These are phyloP conservation scores for Galleria mellonella DNA, from an alignment of 1,140 invertebrate genomes.

Conservation along the genomic window DNA sequence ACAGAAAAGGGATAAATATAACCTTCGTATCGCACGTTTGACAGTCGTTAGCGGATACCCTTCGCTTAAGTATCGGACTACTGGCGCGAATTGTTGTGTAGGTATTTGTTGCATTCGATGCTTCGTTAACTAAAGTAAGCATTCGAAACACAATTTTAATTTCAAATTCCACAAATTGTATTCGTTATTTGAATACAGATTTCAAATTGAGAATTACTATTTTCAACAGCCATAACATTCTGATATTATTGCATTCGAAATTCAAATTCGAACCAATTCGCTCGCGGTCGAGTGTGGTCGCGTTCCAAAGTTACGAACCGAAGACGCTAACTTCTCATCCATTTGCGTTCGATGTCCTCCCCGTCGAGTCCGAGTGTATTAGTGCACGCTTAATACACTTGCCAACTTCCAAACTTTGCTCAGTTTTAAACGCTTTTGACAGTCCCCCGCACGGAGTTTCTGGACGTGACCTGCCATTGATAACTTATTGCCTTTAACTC, in stretches of 20 bases:
- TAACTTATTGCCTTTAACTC: constrained; percentile 11
- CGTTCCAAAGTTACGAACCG: not conserved
- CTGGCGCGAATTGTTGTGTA: too few species aligned
- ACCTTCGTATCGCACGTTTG: too few species aligned
- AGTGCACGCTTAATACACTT: constrained; percentile 35
- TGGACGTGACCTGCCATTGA: constrained; percentile 27
- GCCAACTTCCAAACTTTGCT: constrained; percentile 17
- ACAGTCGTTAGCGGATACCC: too few species aligned
- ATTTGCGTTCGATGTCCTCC: constrained; percentile 24
- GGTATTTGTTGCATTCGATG: too few species aligned
- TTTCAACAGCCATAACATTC: not conserved
- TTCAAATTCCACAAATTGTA: constrained; percentile 1
- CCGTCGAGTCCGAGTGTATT: constrained; percentile 15
- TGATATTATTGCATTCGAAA: not conserved
- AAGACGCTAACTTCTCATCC: constrained; percentile 8
- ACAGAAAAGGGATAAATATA: too few species aligned
- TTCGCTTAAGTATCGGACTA: too few species aligned
- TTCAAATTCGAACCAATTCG: constrained; percentile 4
- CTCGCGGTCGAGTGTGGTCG: not conserved
- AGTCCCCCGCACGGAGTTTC: constrained; percentile 21
- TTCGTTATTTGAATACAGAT: not conserved
- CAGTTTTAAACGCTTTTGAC: constrained; percentile 28
- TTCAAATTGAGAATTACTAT: constrained; percentile 1
- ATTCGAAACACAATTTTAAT: constrained; percentile 2
- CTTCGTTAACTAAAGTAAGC: too few species aligned